phyloP scores from a whole-genome alignment of 2,113 vertebrate species.

The Brachyhypopomus occidentalis region DNA sequence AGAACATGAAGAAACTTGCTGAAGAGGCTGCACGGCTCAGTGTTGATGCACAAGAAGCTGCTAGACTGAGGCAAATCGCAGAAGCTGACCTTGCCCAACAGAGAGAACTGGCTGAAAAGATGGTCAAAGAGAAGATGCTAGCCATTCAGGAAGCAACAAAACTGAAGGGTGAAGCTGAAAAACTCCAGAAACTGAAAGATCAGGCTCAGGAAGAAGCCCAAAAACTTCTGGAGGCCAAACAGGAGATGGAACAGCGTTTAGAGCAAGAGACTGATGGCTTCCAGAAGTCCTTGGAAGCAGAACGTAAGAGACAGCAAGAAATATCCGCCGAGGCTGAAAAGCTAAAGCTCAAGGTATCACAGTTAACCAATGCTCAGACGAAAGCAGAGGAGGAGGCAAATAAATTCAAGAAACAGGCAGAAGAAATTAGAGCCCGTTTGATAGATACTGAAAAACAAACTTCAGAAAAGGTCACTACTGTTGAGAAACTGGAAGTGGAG shows the following conservation, averaged over 20 bases:
- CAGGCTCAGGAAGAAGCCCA: conserved; percentile 89
- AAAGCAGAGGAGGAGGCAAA: conserved; percentile 87
- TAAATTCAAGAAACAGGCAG: conserved; percentile 88
- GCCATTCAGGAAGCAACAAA: conserved; percentile 89
- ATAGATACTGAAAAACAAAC: conserved; percentile 79
- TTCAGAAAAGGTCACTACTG: conserved; percentile 76
- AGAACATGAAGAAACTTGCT: conserved; percentile 91
- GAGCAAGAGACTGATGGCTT: conserved; percentile 86
- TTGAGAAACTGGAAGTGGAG: conserved; percentile 88
- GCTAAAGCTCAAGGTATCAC: conserved; percentile 81
- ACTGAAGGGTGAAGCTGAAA: conserved; percentile 85
- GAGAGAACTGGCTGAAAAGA: conserved; percentile 86
- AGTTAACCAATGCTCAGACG: conserved; percentile 86
- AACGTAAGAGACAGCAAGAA: conserved; percentile 85
- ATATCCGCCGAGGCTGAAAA: conserved; percentile 83
- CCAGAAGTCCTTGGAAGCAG: conserved; percentile 87
- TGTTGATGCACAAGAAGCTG: conserved; percentile 86
- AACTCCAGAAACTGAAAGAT: conserved; percentile 91
- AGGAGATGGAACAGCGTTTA: conserved; percentile 88
- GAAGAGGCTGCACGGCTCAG: conserved; percentile 88
- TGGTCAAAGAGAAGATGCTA: conserved; percentile 97
- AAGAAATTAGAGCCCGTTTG: conserved; percentile 82
- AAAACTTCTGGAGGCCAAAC: conserved; percentile 88
- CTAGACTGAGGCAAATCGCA: conserved; percentile 82
- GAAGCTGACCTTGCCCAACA: conserved; percentile 86